Base-by-base conservation (phyloP, 2,797 vertebrate genomes). In the Apogon talboti region DNA sequence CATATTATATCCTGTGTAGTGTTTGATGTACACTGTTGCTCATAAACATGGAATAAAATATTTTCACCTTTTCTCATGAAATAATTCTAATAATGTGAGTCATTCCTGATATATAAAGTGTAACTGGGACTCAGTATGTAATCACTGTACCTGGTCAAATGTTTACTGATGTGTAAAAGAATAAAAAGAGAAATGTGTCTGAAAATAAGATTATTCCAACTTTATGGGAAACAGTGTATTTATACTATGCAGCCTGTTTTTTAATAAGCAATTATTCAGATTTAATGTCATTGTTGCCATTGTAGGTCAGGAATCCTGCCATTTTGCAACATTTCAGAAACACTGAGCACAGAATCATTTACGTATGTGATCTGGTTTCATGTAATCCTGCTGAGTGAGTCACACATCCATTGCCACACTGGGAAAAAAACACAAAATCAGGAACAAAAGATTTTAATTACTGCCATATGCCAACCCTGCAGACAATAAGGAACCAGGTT, bases 361-460 rank as follows among this genome's bases (percentile, higher is more conserved):
- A 19, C 0, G 1, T 30, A 14, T 33, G 30, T 0, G 1, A 43
- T 55, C 28, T 2, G 3, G n/a, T 0, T 55, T 2, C 50, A 43
- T 41, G 15, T 41, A 30, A 14, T 33, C 7, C 5, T 38, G 41
- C 10, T 73, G n/a, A 65, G 10, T 81, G 65, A 78, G 28, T 78
- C 74, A 79, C 6, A 12, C 1, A 16, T n/a, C n/a, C n/a, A n/a
- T 0, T 6, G 3, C 7, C 0, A 1, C 12, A 54, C 41, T 1
- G n/a, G 0, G 0, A 4, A 21, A 43, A 60, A 60, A 66, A 8
- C 51, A 14, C 37, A 21, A 30, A 43, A 18, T 52, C 8, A n/a
- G 24, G 5, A 48, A 35, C 3, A 30, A 0, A 12, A 56, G 44
- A 35, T 67, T 68, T 40, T 33, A 21, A 30, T 62, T 19, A 47